Evolutionary conservation across 2,888 invertebrate species (phyloP), one percentile per base, ranked within the genome.

Genomic region (Sphecodes monilicornis): DNA sequence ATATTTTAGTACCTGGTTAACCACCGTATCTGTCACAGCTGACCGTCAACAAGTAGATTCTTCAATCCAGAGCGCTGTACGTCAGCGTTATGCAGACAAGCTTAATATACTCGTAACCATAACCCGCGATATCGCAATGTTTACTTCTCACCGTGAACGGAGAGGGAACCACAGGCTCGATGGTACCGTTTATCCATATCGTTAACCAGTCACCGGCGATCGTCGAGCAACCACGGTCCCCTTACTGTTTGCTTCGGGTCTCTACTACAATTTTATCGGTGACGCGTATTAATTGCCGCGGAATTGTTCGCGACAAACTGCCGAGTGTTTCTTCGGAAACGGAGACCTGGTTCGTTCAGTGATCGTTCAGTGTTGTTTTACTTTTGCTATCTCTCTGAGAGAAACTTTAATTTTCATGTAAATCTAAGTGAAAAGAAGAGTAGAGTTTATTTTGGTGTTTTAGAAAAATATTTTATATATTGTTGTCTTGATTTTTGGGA

Each of bases 111-210:
- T 4, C 10, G 64, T 54, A 43, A 57, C 26, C 79, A 57, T 64
- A 36, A 76, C 60, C 64, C 39, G 74, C 29, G 71, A 43, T 87
- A 84, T 82, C 83, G 57, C 41, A 82, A 73, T 89, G 74, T 89
- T 89, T 87, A 89, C 77, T 78, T 89, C 46, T 64, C 57, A 22
- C 41, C 32, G 76, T 16, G 66, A 82, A 64, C 69, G 80, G 86
- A 86, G 89, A 84, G 88, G 89, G 87, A 78, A 76, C 73, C n/a
- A 50, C 76, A 57, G 73, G 68, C 64, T 39, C 11, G 71, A 57
- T 50, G 68, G 77, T 66, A 72, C 46, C 64, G 73, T 76, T 78
- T 76, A 79, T 46, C 16, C 64, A 57, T 70, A 76, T 79, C 68
- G 75, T 84, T 70, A 50, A 66, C 57, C 86, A 84, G 89, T 89